These are phyloP conservation scores for Sarcophaga variegata DNA, from an alignment of 2,888 invertebrate species.

Conservation along the genomic window DNA sequence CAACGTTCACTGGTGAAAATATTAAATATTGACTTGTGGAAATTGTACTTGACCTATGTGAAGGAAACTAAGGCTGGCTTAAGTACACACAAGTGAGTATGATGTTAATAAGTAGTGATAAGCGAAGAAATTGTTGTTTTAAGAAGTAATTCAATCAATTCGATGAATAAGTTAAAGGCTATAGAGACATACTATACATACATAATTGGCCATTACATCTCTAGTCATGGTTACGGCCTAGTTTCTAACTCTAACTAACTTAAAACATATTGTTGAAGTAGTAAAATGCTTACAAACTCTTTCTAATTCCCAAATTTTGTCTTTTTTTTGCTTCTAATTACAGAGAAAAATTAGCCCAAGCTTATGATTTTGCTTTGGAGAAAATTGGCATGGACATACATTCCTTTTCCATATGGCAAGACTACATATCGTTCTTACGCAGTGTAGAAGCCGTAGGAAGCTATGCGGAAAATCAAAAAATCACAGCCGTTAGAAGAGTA, in stretches of 20 bases:
- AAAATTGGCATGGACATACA: conserved; percentile 99
- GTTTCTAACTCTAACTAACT: too few species aligned
- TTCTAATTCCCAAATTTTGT: too few species aligned
- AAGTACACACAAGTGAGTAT: conserved; percentile 94
- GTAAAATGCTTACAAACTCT: too few species aligned
- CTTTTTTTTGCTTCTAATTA: not conserved
- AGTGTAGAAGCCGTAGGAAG: conserved; percentile 98
- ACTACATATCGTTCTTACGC: conserved; percentile 98
- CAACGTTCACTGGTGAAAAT: conserved; percentile 99
- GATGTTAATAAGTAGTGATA: not conserved
- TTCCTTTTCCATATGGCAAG: conserved; percentile 98
- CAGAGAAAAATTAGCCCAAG: conserved; percentile 99
- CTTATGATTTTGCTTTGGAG: conserved; percentile 99
- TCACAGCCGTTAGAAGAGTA: conserved; percentile 97
- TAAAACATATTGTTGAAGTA: too few species aligned
- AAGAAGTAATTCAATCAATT: too few species aligned
- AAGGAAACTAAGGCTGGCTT: conserved; percentile 98
- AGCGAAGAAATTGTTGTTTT: not conserved
- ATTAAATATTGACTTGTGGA: conserved; percentile 99
- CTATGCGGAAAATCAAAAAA: conserved; percentile 99
- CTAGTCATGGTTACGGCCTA: too few species aligned
- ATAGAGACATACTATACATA: too few species aligned
- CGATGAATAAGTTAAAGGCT: too few species aligned
- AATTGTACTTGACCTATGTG: conserved; percentile 97
- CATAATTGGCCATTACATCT: too few species aligned